Evolutionary conservation across 2,888 invertebrate genomes (phyloP), one percentile per base, ranked within the genome.

Genomic region (Diarsia mendica): DNA sequence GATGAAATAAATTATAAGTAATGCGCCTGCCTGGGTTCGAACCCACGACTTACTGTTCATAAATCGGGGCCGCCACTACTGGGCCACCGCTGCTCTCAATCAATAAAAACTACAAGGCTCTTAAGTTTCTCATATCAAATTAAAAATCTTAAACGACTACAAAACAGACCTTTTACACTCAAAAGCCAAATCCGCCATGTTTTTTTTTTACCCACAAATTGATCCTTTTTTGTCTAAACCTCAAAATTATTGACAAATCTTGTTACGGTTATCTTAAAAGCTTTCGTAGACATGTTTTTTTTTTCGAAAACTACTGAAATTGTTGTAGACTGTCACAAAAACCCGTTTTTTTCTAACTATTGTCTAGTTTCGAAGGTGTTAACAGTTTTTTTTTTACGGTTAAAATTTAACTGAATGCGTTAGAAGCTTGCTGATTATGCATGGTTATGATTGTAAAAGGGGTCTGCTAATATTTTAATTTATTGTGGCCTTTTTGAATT

Each of bases 231-330:
- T 71, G 44, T 71, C 3, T 64, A 77, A 28, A 69, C 53, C 53
- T 49, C 69, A 55, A 44, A 63, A 64, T 44, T 46, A 20, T 64
- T 64, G 77, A 70, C 76, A 77, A 76, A 70, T 77, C 76, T 49
- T 15, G 55, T 77, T 70, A 70, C 4, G 8, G 18, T 64, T 71
- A 77, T 71, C 77, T 65, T 71, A 77, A 77, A 71, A 77, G 77
- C 77, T 20, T 71, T 58, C 20, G 4, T 15, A 23, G 63, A 55
- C 77, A 71, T 39, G 10, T 64, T 71, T 71, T 76, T 71, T 76
- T 76, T 64, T 61, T 8, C 10, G 2, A 0, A 15, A 3, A 23
- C 77, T 77, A 64, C 77, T 51, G 77, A 46, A 71, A 49, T 28
- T 55, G 39, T 20, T 44, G 11, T 2, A 6, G 71, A 70, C 55